These are phyloP conservation scores for Cataglyphis hispanica DNA, from an alignment of 1,140 invertebrate genomes.

Conservation along the genomic window DNA sequence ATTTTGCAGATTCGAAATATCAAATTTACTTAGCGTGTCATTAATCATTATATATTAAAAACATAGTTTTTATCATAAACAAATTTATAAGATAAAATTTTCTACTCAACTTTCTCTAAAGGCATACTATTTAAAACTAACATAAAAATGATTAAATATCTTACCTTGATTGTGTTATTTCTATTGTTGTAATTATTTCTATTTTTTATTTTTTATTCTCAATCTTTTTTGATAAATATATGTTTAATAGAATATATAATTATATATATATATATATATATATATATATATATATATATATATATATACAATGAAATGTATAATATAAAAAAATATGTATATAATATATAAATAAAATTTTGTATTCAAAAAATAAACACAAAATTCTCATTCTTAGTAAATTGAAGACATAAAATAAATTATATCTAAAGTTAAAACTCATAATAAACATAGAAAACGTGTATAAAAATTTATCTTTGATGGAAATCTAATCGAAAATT, in stretches of 20 bases:
- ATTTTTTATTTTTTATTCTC: background rate
- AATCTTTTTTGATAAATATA: background rate
- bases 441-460: no score
- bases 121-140: background rate
- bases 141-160: background rate
- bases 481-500: no score
- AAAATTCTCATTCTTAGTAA: no score
- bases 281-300: no score
- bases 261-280: background rate
- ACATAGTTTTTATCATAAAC: background rate
- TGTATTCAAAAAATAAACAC: no score
- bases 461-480: no score
- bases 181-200: no score
- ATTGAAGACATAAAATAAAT: no score
- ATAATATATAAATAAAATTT: no score
- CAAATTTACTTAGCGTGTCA: background rate
- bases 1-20: background rate
- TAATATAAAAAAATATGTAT: no score
- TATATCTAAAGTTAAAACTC: no score
- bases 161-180: background rate
- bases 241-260: background rate
- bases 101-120: background rate
- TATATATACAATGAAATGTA: no score
- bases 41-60: background rate
- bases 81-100: background rate